A percentile compares a stretch with the other conserved stretches of the same genome.
These are phyloP conservation scores for Chrysolophus pictus DNA, from an alignment of 2,797 vertebrate genomes.

Conservation along the genomic window DNA sequence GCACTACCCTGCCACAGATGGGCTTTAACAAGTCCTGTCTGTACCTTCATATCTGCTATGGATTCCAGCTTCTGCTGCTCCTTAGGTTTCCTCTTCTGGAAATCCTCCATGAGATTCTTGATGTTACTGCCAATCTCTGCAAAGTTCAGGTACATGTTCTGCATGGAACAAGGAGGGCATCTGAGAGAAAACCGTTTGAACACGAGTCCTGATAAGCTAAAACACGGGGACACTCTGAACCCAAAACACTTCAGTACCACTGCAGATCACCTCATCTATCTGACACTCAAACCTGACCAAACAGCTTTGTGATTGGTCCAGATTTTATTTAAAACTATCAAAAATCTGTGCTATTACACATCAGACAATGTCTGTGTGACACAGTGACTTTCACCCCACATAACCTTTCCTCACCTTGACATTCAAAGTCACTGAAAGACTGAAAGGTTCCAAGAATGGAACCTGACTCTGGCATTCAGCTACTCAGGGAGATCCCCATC, in stretches of 20 bases:
- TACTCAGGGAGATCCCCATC: fast-evolving
- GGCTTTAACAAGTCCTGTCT: not conserved
- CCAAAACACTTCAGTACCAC: not conserved
- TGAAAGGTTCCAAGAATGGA: not conserved
- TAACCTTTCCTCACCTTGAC: not conserved
- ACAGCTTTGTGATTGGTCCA: not conserved
- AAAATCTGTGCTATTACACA: fast-evolving
- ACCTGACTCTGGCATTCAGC: not conserved
- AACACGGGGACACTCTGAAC: not conserved
- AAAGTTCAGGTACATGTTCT: slow-evolving; percentile 98
- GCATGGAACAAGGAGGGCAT: not conserved
- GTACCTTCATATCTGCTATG: slow-evolving; percentile 95
- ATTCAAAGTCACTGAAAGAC: fast-evolving
- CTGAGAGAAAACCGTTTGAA: not conserved
- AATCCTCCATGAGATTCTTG: slow-evolving; percentile 98
- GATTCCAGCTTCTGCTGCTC: slow-evolving; percentile 96
- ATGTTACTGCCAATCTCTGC: slow-evolving; percentile 98
- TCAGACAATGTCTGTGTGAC: not conserved
- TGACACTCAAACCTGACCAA: not conserved
- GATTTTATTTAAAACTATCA: not conserved
- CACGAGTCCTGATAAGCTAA: too few species aligned
- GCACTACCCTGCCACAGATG: fast-evolving
- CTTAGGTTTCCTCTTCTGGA: slow-evolving; percentile 95
- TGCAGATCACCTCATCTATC: not conserved
- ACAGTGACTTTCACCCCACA: fast-evolving